A percentile compares a stretch with the other conserved stretches of the same genome.
These are phyloP conservation scores for Ictalurus furcatus DNA, from an alignment of 2,113 vertebrate species.

Conservation along the genomic window DNA sequence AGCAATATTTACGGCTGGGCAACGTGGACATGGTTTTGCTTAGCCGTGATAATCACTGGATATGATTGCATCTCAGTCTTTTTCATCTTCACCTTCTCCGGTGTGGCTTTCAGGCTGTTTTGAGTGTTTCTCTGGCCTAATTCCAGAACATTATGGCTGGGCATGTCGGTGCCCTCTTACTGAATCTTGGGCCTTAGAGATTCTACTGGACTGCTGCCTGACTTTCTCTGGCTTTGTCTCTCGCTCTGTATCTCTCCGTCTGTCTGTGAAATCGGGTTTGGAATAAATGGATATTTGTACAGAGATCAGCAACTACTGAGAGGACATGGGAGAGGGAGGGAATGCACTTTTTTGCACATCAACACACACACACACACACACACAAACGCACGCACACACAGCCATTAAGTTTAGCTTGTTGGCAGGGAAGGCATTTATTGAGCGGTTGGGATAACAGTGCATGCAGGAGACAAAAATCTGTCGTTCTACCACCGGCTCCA, in stretches of 20 bases:
- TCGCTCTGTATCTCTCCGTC: constrained; percentile 18
- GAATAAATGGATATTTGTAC: constrained; percentile 67
- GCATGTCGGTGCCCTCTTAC: constrained; percentile 36
- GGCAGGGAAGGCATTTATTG: constrained; percentile 64
- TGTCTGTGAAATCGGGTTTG: constrained; percentile 66
- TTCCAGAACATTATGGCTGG: constrained; percentile 39
- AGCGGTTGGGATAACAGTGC: constrained; percentile 59
- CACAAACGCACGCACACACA: neutral
- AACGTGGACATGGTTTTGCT: constrained; percentile 57
- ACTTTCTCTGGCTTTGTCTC: constrained; percentile 31
- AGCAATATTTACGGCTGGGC: constrained; percentile 65
- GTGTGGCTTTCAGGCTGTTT: constrained; percentile 30
- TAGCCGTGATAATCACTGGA: constrained; percentile 50
- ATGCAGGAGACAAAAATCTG: constrained; percentile 64
- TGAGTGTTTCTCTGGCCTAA: constrained; percentile 36
- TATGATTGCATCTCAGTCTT: constrained; percentile 26
- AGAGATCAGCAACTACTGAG: constrained; percentile 56
- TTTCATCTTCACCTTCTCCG: constrained; percentile 20
- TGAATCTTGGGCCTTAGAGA: constrained; percentile 40
- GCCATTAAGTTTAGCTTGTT: constrained; percentile 54
- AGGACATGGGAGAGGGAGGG: constrained; percentile 38
- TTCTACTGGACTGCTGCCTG: constrained; percentile 26
- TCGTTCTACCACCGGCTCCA: constrained; percentile 33
- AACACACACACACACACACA: constrained; percentile 32
- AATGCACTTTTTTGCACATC: constrained; percentile 22